Conservation (phyloP, 2,113 vertebrate species). For the Gopherus flavomarginatus region DNA sequence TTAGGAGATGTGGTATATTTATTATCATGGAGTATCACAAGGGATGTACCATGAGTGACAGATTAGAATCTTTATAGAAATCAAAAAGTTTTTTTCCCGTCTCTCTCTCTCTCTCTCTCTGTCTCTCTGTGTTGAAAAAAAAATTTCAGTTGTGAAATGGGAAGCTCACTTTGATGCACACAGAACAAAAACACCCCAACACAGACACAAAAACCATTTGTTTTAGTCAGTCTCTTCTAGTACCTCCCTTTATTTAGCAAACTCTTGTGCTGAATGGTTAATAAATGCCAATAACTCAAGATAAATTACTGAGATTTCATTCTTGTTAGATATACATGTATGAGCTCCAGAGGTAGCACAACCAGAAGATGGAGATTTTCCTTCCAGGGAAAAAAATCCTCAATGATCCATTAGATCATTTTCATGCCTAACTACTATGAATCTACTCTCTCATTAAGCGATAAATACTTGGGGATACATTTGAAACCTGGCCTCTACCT, state of each 20-base stretch:
- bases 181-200: neutral
- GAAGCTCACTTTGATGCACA: neutral
- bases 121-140: too few species aligned
- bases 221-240: neutral
- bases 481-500: neutral
- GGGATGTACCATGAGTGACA: slow-evolving; percentile 1
- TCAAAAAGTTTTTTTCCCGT: neutral
- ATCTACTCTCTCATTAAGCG: neutral
- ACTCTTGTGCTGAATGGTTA: neutral
- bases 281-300: neutral
- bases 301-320: neutral
- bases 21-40: neutral
- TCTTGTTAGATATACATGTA: neutral
- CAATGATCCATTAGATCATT: neutral
- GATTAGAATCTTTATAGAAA: slow-evolving; percentile 38
- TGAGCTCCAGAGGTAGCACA: neutral
- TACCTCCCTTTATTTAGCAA: fast-evolving
- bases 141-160: neutral
- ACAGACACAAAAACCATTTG: neutral
- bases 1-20: neutral
- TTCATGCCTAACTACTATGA: neutral
- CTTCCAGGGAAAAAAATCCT: neutral
- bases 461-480: neutral
- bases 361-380: neutral
- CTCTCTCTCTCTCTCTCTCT: neutral